Base-by-base conservation (phyloP, 37 sponge, comb jelly and placozoan species). In the Mnemiopsis leidyi region DNA sequence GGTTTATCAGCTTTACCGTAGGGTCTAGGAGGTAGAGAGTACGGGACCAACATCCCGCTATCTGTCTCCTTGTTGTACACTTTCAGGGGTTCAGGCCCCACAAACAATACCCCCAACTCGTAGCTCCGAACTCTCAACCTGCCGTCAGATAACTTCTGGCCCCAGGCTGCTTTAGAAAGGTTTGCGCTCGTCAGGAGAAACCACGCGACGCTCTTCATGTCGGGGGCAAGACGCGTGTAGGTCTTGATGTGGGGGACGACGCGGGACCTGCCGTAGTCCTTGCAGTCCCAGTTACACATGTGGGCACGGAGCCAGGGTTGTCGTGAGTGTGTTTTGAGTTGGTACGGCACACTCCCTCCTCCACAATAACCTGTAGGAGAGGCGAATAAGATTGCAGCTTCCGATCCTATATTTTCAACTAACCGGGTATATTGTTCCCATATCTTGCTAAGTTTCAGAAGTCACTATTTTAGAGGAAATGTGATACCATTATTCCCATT, bases 121-220 rank as follows among this genome's bases (percentile, higher is more conserved):
- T 88, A 71, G 23, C 39, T 68, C 30, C 88, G 35, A 29, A 75
- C 83, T 67, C 82, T 0, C 67, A 93, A 68, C 30, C 93, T 76
- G 23, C 94, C 95, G 38, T 95, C 93, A 35, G 1, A 2, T 35
- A 28, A 29, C 75, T 9, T 67, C 7, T 94, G 93, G 18, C 98
- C 98, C 98, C 98, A 98, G 13, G 98, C 98, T 32, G 98, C 98
- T 79, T 98, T 98, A 25, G 98, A 98, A 32, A 98, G 95, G 92
- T 98, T 98, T 0, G 97, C 95, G 93, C 97, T 97, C 69, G 98
- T 98, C 24, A 98, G 40, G 2, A 98, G 94, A 31, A 98, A 95
- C 98, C 98, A 98, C 5, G 97, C 96, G 24, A 93, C 29, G 36
- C 94, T 76, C 39, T 85, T 93, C 39, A 39, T 37, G 39, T 96